Conservation (phyloP, 1,140 invertebrate species). For the Macrocentrus cingulum region DNA sequence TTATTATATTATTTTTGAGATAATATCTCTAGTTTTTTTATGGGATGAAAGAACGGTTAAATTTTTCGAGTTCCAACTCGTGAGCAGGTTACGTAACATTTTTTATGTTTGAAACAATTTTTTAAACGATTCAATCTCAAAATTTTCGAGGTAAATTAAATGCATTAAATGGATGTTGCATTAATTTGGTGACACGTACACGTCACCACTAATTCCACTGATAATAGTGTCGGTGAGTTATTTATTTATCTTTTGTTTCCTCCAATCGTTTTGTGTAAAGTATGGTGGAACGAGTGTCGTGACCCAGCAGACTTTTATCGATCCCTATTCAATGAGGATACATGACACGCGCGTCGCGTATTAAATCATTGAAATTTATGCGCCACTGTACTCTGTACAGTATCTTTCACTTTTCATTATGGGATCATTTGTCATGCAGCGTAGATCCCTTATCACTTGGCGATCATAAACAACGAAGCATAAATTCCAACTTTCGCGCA, state of each 20-base stretch:
- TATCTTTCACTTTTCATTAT: slow-evolving; percentile 63
- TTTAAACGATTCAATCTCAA: no score
- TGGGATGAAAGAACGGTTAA: no score
- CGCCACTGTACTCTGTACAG: slow-evolving; percentile 46
- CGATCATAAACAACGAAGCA: slow-evolving; percentile 61
- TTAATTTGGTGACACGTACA: slow-evolving; percentile 49
- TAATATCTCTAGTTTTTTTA: no score
- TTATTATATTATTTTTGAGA: no score
- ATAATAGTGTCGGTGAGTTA: not conserved
- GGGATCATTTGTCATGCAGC: slow-evolving; percentile 59
- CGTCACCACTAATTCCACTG: slow-evolving; percentile 40
- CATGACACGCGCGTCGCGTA: slow-evolving; percentile 47
- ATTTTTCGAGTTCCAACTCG: no score
- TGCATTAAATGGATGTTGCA: no score
- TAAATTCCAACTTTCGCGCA: slow-evolving; percentile 61
- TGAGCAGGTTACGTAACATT: no score
- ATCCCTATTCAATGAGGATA: slow-evolving; percentile 53
- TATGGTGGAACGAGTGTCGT: slow-evolving; percentile 21
- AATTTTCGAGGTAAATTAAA: no score
- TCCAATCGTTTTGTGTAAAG: not conserved
- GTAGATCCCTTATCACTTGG: slow-evolving; percentile 59
- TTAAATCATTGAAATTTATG: slow-evolving; percentile 63
- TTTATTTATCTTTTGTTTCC: not conserved
- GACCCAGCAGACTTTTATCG: slow-evolving; percentile 45
- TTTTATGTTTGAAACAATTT: no score